phyloP scores from a whole-genome alignment of 2,888 invertebrate genomes.

The Yponomeuta cagnagella region DNA sequence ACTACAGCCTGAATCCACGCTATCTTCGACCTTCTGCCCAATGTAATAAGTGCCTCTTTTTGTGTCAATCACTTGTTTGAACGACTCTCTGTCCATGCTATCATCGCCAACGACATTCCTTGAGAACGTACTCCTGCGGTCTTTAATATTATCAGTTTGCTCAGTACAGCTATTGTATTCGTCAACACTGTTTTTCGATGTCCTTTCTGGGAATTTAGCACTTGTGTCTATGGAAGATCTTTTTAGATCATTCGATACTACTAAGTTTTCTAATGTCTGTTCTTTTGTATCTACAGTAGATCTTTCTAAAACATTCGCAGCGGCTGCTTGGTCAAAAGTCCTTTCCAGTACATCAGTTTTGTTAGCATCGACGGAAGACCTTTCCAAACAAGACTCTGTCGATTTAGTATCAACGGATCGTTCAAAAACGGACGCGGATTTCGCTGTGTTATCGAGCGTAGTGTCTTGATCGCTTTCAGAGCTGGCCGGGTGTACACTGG shows the following conservation, averaged over 20 bases:
- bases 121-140: background rate
- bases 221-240: constrained; percentile 21
- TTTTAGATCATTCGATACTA: background rate
- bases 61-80: background rate
- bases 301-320: background rate
- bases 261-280: no score
- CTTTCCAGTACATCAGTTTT: background rate
- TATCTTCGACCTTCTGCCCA: background rate
- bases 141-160: background rate
- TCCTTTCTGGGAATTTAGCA: constrained; percentile 20
- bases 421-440: background rate
- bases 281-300: constrained; percentile 21
- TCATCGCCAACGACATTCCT: background rate
- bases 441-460: background rate
- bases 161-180: constrained; percentile 14
- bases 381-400: background rate
- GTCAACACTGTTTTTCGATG: constrained; percentile 27
- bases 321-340: background rate
- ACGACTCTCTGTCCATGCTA: background rate
- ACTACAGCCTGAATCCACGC: constrained; percentile 8
- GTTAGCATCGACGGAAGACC: background rate
- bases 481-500: background rate
- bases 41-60: constrained; percentile 15
- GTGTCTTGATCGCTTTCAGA: background rate
- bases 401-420: constrained; percentile 20